Evolutionary conservation across 2,888 invertebrate species (phyloP).

Genomic region (Melinopterus prodromus): DNA sequence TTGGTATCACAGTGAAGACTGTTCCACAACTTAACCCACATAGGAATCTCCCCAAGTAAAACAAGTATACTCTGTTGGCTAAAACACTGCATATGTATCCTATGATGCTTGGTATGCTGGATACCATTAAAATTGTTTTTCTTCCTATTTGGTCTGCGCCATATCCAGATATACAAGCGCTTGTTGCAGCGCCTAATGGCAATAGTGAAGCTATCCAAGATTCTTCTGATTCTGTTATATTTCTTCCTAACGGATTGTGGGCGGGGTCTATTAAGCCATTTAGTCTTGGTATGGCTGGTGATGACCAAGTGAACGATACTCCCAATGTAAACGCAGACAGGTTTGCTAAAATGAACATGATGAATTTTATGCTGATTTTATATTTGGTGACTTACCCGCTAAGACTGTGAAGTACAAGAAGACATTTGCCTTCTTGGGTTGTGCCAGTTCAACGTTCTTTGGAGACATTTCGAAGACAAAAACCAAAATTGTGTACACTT

Average conservation of each 20-base stretch:
- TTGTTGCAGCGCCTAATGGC: conserved; percentile 69
- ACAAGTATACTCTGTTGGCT: conserved; percentile 31
- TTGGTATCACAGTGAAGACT: conserved; percentile 76
- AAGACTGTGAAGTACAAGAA: conserved; percentile 28
- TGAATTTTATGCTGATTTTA: background rate
- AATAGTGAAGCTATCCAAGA: conserved; percentile 79
- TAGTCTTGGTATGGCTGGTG: conserved; percentile 46
- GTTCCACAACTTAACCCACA: conserved; percentile 62
- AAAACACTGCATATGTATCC: conserved; percentile 51
- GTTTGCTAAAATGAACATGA: conserved; percentile 53
- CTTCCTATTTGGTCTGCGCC: conserved; percentile 71
- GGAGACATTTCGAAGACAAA: background rate
- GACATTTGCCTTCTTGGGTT: background rate
- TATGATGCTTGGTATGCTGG: conserved; percentile 69
- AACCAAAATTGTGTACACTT: no score
- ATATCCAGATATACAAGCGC: conserved; percentile 73
- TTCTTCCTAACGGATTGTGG: conserved; percentile 59
- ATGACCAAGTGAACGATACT: conserved; percentile 59
- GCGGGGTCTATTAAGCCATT: conserved; percentile 49
- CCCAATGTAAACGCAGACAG: conserved; percentile 58
- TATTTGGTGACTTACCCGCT: conserved; percentile 17
- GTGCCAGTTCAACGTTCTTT: background rate
- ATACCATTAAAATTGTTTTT: conserved; percentile 68
- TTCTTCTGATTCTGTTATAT: conserved; percentile 65
- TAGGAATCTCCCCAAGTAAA: conserved; percentile 38